Evolutionary conservation across 2,888 invertebrate genomes (phyloP).

Genomic region (Nipponacmea schrenckii): DNA sequence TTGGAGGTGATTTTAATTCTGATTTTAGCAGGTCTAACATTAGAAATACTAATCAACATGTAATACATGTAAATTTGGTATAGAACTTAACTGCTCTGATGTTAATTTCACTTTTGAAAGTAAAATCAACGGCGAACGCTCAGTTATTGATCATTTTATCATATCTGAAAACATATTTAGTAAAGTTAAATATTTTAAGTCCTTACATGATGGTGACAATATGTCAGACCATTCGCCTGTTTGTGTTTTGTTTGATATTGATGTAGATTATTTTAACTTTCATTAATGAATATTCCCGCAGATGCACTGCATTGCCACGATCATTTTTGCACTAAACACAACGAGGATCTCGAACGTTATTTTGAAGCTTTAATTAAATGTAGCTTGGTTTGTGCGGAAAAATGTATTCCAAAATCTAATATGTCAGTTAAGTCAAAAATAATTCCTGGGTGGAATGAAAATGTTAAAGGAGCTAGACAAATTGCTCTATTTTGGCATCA

Average conservation of each 20-base stretch:
- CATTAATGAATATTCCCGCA: not conserved
- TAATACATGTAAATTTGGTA: not conserved
- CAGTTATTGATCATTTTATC: not conserved
- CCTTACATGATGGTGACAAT: not conserved
- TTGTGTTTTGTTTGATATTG: not conserved
- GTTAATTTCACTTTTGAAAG: not conserved
- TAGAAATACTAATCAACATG: not conserved
- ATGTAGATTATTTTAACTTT: not conserved
- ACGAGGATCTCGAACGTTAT: not conserved
- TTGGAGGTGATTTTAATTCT: not conserved
- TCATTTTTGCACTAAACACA: not conserved
- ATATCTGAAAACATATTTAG: not conserved
- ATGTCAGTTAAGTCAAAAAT: not conserved
- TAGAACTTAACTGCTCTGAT: not conserved
- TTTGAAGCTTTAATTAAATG: not conserved
- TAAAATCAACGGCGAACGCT: not conserved
- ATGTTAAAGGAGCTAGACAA: not conserved
- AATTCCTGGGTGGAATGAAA: not conserved
- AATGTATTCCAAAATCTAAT: not conserved
- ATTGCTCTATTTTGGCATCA: not conserved
- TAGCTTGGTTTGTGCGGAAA: not conserved
- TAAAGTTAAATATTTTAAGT: not conserved
- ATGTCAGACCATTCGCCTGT: not conserved
- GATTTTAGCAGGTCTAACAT: not conserved
- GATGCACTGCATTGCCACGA: not conserved